A percentile compares a stretch with the other conserved stretches of the same genome.
These are phyloP conservation scores for Mesochorus sp. DNA, from an alignment of 2,888 invertebrate genomes.

Conservation along the genomic window DNA sequence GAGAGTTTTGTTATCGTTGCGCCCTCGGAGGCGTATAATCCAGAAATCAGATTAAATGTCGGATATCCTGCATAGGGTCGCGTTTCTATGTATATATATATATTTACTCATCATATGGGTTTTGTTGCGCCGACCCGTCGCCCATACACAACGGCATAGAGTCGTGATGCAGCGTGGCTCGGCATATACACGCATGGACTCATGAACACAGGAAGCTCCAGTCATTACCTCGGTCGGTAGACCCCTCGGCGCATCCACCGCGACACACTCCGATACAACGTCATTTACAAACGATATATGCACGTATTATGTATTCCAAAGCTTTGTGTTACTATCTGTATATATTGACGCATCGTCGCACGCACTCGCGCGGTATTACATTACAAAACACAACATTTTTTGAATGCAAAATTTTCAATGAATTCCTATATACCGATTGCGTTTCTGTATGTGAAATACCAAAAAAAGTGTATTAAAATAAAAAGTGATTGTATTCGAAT, in stretches of 20 bases:
- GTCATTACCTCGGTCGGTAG: slow-evolving; percentile 78
- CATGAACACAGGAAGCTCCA: slow-evolving; percentile 79
- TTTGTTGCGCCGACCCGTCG: slow-evolving; percentile 36
- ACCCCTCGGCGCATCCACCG: slow-evolving; percentile 77
- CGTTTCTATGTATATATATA: slow-evolving; percentile 36
- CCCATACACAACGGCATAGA: slow-evolving; percentile 36
- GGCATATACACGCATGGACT: slow-evolving; percentile 68
- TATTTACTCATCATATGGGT: not conserved
- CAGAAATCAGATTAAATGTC: slow-evolving; percentile 82
- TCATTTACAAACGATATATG: slow-evolving; percentile 70
- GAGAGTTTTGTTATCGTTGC: slow-evolving; percentile 72
- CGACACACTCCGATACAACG: slow-evolving; percentile 78
- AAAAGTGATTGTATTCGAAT: too few species aligned
- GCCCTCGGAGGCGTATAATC: slow-evolving; percentile 77
- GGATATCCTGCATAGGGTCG: slow-evolving; percentile 80
- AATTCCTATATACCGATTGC: too few species aligned
- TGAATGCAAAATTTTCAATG: too few species aligned
- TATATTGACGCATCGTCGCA: not conserved
- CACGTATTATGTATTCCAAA: slow-evolving; percentile 34
- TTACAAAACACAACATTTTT: not conserved
- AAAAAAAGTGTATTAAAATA: too few species aligned
- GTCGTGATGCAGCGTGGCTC: slow-evolving; percentile 13
- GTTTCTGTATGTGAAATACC: too few species aligned
- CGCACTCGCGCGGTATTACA: not conserved
- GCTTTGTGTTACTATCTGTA: not conserved